Percentiles rank a stretch among this genome's conserved stretches.
Evolutionary conservation across 2,113 vertebrate genomes (phyloP).

Genomic region (Himantopus leucocephalus): DNA sequence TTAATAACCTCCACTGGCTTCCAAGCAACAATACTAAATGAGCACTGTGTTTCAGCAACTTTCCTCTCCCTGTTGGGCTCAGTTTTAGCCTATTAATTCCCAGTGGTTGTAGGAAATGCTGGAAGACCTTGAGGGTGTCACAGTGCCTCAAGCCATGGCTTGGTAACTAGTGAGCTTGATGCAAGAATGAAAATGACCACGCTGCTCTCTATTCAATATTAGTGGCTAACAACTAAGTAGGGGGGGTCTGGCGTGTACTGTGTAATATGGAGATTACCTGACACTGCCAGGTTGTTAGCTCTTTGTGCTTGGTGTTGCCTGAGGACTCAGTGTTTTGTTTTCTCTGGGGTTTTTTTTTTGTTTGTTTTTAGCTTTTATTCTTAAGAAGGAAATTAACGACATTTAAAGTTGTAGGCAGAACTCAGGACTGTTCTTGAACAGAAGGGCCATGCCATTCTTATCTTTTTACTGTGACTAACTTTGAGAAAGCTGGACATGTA

Average conservation of each 20-base stretch:
- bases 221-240: background rate
- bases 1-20: slow-evolving; percentile 21
- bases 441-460: background rate
- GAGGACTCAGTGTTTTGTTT: background rate
- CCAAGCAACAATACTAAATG: background rate
- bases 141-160: background rate
- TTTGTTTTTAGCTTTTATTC: background rate
- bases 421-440: background rate
- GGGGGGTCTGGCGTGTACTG: background rate
- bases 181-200: background rate
- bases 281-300: background rate
- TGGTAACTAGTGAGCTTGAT: background rate
- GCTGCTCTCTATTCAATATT: background rate
- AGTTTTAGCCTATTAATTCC: background rate
- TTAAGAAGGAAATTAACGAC: background rate
- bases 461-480: background rate
- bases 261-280: background rate
- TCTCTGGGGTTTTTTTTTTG: background rate
- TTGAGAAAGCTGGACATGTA: background rate
- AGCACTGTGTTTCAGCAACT: background rate
- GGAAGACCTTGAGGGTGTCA: background rate
- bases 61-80: background rate
- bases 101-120: background rate
- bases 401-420: background rate
- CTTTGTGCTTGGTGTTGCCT: background rate